These are phyloP conservation scores for Tortrix viridana DNA, from an alignment of 2,888 invertebrate species.

Conservation along the genomic window DNA sequence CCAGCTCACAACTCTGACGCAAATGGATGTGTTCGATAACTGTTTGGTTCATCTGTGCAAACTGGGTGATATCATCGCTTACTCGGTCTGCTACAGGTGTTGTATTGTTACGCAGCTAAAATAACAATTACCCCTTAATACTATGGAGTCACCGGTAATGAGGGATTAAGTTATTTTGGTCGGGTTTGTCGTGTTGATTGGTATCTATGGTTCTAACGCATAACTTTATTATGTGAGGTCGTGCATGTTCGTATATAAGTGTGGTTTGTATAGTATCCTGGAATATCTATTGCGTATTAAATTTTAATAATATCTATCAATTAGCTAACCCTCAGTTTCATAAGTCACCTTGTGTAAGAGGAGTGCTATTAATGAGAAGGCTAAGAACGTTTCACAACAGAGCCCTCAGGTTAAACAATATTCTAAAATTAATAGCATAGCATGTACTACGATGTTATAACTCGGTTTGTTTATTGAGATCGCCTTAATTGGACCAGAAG, in stretches of 20 bases:
- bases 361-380: conserved; percentile 16
- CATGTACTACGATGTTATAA: neutral
- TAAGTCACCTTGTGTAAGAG: neutral
- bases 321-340: neutral
- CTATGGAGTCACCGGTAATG: neutral
- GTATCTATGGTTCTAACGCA: conserved; percentile 19
- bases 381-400: conserved; percentile 22
- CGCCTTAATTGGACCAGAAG: conserved; percentile 29
- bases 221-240: conserved; percentile 15
- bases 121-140: conserved; percentile 29
- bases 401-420: conserved; percentile 25
- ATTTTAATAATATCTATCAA: no score
- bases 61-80: conserved; percentile 67
- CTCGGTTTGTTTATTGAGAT: conserved; percentile 19
- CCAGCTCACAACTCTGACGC: conserved; percentile 66
- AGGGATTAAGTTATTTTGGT: conserved; percentile 13
- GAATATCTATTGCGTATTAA: no score
- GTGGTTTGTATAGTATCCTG: neutral
- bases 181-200: conserved; percentile 3
- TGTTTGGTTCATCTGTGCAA: conserved; percentile 64
- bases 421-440: conserved; percentile 28
- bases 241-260: conserved; percentile 1
- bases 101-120: conserved; percentile 37
- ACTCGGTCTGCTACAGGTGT: conserved; percentile 42
- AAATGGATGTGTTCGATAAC: conserved; percentile 54